A percentile compares a stretch with the other conserved stretches of the same genome.
Evolutionary conservation across 2,113 vertebrate species (phyloP).

Genomic region (Leptocoma aspasia): DNA sequence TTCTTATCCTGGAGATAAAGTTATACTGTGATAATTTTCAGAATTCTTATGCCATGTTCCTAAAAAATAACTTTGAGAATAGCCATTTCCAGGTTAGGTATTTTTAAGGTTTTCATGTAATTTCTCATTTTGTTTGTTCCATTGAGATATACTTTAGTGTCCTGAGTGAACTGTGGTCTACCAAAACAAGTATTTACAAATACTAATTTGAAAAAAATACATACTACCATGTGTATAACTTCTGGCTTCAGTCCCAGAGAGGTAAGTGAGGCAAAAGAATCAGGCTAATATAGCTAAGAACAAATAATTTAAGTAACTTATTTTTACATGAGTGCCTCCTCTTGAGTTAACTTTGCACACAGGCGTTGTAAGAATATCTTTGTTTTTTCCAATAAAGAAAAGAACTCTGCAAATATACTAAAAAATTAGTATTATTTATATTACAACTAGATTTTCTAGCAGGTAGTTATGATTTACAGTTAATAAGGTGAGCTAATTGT

Average conservation of each 20-base stretch:
- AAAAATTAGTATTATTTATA: neutral
- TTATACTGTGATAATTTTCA: neutral
- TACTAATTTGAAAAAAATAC: neutral
- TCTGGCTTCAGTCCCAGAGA: neutral
- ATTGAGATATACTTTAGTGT: neutral
- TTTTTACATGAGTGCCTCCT: neutral
- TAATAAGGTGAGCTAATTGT: neutral
- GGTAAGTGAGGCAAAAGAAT: neutral
- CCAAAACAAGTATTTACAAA: neutral
- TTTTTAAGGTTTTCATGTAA: neutral
- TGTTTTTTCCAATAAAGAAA: neutral
- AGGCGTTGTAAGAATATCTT: rapidly evolving
- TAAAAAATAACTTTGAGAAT: neutral
- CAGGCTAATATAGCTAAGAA: neutral
- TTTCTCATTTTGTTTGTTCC: neutral
- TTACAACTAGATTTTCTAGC: neutral
- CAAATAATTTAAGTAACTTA: neutral
- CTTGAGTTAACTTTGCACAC: neutral
- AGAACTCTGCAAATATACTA: neutral
- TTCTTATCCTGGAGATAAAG: neutral
- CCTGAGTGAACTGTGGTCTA: neutral
- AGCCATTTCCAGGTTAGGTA: neutral
- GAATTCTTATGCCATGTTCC: neutral
- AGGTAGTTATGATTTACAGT: neutral
- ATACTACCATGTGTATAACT: rapidly evolving